Base-by-base conservation (phyloP, 2,113 vertebrate genomes). In the Atlantisia rogersi region DNA sequence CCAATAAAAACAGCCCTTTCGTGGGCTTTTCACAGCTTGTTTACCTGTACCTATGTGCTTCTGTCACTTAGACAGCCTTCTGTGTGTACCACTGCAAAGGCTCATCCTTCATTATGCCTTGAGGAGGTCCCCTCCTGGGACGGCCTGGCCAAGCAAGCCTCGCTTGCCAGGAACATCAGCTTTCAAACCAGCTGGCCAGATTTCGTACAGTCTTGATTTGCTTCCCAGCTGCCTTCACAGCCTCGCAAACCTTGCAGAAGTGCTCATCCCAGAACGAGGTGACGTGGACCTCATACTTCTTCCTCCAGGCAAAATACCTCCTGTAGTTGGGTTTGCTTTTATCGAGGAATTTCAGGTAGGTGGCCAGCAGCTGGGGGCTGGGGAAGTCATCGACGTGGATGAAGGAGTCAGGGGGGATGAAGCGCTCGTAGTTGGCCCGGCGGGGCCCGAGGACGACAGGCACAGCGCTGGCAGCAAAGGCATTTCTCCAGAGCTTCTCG, bases 331-430 rank as follows among this genome's bases (percentile, higher is more conserved):
- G 55, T 7, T 97, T 98, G 92, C 97, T 98, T n/a, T 96, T 97
- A 63, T 98, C 97, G 2, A 99, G 98, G 97, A 97, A 98, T 53
- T 97, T 98, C 95, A 99, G 98, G 97, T 99, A 98, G n/a, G 96
- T 77, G 29, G 99, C 99, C 91, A 99, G 97, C 21, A 97, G 92
- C 19, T 70, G 86, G 13, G 98, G 98, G 5, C 97, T 98, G 9
- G 98, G 83, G 90, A 99, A 99, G 94, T 99, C 99, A 1, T 99
- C 97, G 2, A 99, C 98, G 17, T 99, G 99, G 92, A 99, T 99
- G 97, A 99, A 99, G 53, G 99, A 98, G 50, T 98, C 96, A 0
- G 98, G 94, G 0, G 99, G 99, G 20, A 99, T 88, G 85, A 99
- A 99, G 83, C 98, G 98, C 96, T 99, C 99, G 1, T 99, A 99